Percentiles rank a stretch among this genome's conserved stretches.
Evolutionary conservation across 1,140 invertebrate genomes (phyloP).

Genomic region (Rhynchophorus ferrugineus): DNA sequence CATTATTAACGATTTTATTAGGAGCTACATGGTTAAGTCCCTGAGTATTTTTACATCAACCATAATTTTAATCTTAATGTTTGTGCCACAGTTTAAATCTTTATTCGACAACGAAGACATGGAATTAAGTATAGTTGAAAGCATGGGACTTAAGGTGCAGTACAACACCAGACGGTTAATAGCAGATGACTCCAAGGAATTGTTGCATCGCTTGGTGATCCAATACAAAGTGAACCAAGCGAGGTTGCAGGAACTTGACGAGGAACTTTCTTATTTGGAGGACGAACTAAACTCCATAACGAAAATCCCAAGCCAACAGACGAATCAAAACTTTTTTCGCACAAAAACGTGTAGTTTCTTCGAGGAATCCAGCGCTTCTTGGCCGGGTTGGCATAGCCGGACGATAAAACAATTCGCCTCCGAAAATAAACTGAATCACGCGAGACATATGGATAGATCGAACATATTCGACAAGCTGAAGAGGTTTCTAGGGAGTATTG

Average conservation of each 20-base stretch:
- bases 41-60: constrained; percentile 76
- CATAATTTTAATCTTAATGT: constrained; percentile 75
- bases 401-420: constrained; percentile 13
- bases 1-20: constrained; percentile 72
- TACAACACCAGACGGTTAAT: constrained; percentile 76
- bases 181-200: constrained; percentile 64
- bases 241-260: constrained; percentile 72
- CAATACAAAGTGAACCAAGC: constrained; percentile 83
- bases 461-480: constrained; percentile 21
- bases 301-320: too few species aligned
- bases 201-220: constrained; percentile 79
- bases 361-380: constrained; percentile 19
- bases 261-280: constrained; percentile 70
- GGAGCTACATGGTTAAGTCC: constrained; percentile 77
- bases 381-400: constrained; percentile 36
- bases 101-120: constrained; percentile 48
- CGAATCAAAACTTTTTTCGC: too few species aligned
- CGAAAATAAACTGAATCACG: constrained; percentile 22
- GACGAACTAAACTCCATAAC: too few species aligned
- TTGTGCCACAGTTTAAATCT: constrained; percentile 74
- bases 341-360: too few species aligned
- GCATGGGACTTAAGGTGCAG: constrained; percentile 79
- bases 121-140: constrained; percentile 72
- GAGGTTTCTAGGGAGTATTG: constrained; percentile 17
- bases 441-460: background rate